Conservation (phyloP, 2,888 invertebrate species). For the Pachydiplax longipennis region DNA sequence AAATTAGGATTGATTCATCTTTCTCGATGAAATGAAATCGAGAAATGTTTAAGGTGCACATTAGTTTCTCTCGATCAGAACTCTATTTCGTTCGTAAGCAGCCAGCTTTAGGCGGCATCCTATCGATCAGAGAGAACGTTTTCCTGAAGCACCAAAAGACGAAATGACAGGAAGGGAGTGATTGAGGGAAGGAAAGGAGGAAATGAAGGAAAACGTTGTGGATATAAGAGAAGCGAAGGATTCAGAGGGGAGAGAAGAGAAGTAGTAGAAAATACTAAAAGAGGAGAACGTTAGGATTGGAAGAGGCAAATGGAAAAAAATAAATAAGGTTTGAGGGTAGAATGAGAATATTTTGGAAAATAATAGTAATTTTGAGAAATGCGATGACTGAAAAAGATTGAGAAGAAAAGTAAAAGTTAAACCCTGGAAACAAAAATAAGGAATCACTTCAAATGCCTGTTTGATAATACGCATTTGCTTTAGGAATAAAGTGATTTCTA, state of each 20-base stretch:
- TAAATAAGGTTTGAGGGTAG: neutral
- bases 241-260: neutral
- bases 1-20: too few species aligned
- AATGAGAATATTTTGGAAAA: too few species aligned
- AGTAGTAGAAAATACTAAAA: neutral
- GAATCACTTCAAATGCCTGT: too few species aligned
- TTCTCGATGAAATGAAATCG: too few species aligned
- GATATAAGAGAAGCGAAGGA: constrained; percentile 27
- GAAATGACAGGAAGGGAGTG: neutral
- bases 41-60: neutral
- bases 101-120: neutral
- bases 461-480: too few species aligned
- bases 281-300: neutral
- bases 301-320: neutral
- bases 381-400: neutral
- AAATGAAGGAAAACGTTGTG: neutral
- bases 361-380: neutral
- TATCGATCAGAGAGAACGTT: neutral
- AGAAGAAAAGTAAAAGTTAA: neutral
- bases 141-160: neutral
- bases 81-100: neutral
- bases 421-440: neutral
- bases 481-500: too few species aligned
- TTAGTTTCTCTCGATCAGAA: neutral
- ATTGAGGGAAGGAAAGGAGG: neutral